Conservation (phyloP, 2,888 invertebrate species). For the Calephelis perditalis region DNA sequence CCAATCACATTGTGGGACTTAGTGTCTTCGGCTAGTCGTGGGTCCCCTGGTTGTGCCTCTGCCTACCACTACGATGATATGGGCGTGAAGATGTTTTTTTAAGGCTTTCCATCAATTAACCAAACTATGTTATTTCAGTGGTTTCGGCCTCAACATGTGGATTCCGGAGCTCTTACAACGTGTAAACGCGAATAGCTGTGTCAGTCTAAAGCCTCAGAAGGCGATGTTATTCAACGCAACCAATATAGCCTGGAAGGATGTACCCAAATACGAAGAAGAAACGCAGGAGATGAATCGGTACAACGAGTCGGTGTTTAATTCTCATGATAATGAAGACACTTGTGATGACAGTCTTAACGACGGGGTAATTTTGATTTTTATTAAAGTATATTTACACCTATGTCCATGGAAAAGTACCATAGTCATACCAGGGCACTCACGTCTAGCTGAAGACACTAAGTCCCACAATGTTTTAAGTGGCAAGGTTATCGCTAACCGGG, state of each 20-base stretch:
- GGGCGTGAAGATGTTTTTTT: too few relatives aligned
- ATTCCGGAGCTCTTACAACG: constrained; percentile 86
- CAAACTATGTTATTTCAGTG: constrained; percentile 51
- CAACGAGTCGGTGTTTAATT: constrained; percentile 38
- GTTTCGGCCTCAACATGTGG: constrained; percentile 85
- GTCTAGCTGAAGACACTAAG: too few relatives aligned
- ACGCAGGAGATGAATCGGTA: constrained; percentile 36
- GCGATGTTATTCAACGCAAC: constrained; percentile 46
- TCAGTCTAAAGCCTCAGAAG: constrained; percentile 49
- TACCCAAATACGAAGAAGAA: constrained; percentile 63
- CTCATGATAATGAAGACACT: constrained; percentile 33
- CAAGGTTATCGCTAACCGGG: too few relatives aligned
- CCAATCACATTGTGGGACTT: too few relatives aligned
- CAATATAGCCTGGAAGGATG: constrained; percentile 54
- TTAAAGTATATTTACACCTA: not conserved
- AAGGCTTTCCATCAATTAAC: too few relatives aligned
- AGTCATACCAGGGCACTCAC: too few relatives aligned
- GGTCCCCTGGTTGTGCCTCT: too few relatives aligned
- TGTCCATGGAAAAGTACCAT: too few relatives aligned
- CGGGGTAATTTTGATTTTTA: constrained; percentile 41
- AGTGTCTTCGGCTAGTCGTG: too few relatives aligned
- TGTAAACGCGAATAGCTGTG: constrained; percentile 56
- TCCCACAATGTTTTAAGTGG: too few relatives aligned
- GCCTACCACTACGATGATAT: too few relatives aligned
- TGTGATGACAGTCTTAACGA: constrained; percentile 54